These are phyloP conservation scores for Andrena dorsata DNA, from an alignment of 2,888 invertebrate genomes.

Conservation along the genomic window DNA sequence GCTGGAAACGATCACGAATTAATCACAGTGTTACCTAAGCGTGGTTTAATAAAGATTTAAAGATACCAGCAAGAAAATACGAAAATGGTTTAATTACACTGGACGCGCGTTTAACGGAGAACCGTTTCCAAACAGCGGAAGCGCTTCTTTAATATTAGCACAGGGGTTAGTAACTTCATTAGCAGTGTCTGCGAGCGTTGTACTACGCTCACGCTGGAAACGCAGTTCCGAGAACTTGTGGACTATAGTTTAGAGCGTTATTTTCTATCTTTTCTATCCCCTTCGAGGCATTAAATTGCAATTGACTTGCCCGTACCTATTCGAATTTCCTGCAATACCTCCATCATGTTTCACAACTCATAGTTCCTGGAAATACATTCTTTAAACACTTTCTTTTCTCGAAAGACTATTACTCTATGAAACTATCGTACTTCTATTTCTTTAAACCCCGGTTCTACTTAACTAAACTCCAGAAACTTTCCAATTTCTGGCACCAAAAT, in stretches of 20 bases:
- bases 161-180: slow-evolving; percentile 64
- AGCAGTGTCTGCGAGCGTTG: slow-evolving; percentile 44
- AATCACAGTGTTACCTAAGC: slow-evolving; percentile 1
- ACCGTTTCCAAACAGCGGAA: slow-evolving; percentile 55
- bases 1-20: neutral
- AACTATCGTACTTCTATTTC: neutral
- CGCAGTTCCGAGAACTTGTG: slow-evolving; percentile 41
- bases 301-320: neutral
- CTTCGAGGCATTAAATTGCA: neutral
- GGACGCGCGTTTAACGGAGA: slow-evolving; percentile 26
- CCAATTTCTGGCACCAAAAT: neutral
- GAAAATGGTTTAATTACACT: slow-evolving; percentile 29
- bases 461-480: neutral
- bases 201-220: slow-evolving; percentile 16
- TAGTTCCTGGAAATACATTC: neutral
- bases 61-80: slow-evolving; percentile 2
- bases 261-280: slow-evolving; percentile 1
- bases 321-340: neutral
- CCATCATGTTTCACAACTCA: neutral
- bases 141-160: slow-evolving; percentile 65
- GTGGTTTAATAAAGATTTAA: neutral
- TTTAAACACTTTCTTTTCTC: neutral
- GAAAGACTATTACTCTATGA: neutral
- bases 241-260: neutral
- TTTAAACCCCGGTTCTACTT: neutral